These are phyloP conservation scores for Pardosa pseudoannulata DNA, from an alignment of 2,888 invertebrate species.

Conservation along the genomic window DNA sequence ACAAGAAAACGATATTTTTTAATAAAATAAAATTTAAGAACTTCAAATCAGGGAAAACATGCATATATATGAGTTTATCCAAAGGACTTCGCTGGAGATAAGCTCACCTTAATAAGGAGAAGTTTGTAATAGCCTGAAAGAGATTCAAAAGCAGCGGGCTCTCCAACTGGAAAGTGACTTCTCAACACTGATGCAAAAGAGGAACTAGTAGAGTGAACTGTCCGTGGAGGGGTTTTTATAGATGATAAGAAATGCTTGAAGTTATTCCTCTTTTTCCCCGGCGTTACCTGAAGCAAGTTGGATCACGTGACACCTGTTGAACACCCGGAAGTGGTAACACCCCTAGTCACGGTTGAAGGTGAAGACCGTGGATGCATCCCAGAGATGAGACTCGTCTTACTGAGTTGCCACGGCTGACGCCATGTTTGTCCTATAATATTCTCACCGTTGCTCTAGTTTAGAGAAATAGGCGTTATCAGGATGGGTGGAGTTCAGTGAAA, in stretches of 20 bases:
- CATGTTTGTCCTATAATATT: background rate
- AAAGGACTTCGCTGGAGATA: background rate
- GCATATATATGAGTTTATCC: no score
- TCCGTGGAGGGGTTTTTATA: constrained; percentile 34
- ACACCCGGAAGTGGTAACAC: constrained; percentile 49
- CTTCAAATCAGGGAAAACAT: no score
- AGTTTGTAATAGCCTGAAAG: background rate
- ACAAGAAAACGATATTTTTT: no score
- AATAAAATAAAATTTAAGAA: no score
- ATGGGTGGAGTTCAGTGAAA: background rate
- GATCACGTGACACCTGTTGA: constrained; percentile 40
- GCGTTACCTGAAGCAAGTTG: constrained; percentile 41
- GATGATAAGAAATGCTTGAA: constrained; percentile 28
- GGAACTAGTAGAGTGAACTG: background rate
- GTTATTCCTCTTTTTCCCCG: constrained; percentile 6
- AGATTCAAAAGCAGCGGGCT: background rate
- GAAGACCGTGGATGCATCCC: constrained; percentile 48
- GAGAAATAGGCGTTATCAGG: no score
- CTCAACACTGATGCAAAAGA: background rate
- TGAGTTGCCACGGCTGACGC: background rate
- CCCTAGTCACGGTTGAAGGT: constrained; percentile 55
- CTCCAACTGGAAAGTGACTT: background rate
- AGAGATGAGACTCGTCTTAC: background rate
- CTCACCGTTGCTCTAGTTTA: background rate
- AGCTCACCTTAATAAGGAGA: background rate